phyloP scores from a whole-genome alignment of 1,140 invertebrate genomes.

The Euglossa dilemma region DNA sequence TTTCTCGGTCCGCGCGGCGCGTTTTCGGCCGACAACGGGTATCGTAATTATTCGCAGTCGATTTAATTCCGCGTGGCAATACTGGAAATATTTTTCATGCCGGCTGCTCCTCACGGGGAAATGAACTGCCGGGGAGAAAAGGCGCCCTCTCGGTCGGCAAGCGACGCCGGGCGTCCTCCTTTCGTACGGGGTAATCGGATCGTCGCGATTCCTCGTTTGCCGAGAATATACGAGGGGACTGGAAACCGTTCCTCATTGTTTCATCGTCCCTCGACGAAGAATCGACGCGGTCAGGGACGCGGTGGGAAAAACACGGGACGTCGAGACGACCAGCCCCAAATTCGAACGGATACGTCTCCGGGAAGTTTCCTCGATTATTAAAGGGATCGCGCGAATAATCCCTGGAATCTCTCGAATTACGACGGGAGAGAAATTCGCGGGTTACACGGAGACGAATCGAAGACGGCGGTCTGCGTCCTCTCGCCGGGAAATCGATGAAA shows the following conservation, averaged over 20 bases:
- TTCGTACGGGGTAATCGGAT: constrained; percentile 33
- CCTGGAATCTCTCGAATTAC: too few relatives aligned
- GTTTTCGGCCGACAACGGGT: constrained; percentile 20
- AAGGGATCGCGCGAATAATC: too few relatives aligned
- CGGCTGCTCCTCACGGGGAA: neutral
- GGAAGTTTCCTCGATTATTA: too few relatives aligned
- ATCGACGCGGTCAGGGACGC: neutral
- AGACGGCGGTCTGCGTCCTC: too few relatives aligned
- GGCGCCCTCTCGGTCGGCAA: neutral
- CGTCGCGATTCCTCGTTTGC: constrained; percentile 5
- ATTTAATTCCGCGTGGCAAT: constrained; percentile 62
- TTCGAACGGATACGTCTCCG: too few relatives aligned
- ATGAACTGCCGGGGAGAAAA: neutral
- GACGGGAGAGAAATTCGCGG: too few relatives aligned
- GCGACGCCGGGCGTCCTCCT: neutral
- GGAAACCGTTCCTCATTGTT: neutral
- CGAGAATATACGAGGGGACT: neutral
- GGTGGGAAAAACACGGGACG: too few relatives aligned
- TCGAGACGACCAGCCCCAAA: too few relatives aligned
- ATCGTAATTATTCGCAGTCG: constrained; percentile 61
- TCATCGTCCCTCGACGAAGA: neutral
- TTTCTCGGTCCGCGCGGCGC: neutral
- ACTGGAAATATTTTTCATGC: constrained; percentile 61
- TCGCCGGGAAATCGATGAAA: too few relatives aligned
- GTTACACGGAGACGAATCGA: too few relatives aligned